Evolutionary conservation across 2,797 vertebrate species (phyloP), one percentile per base, ranked within the genome.

Genomic region (Cottoperca gobio): DNA sequence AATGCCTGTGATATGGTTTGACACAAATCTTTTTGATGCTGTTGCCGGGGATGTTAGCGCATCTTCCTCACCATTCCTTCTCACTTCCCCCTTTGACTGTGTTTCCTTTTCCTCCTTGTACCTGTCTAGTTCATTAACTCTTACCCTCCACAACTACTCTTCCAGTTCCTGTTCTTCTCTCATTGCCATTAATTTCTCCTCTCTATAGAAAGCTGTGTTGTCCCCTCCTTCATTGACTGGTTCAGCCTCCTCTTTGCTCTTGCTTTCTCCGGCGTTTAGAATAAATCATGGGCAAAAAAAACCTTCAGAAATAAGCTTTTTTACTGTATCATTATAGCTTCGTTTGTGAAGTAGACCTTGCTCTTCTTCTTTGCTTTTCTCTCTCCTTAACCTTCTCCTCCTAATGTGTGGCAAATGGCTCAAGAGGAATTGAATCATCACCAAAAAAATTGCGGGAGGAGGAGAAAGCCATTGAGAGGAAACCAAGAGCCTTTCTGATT

Each of bases 1-100:
- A 66, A 89, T 86, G 84, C 23, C n/a, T 6, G 37, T 26, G 81
- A 86, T 72, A 70, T 3, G 68, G 43, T 39, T 24, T 17, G 65
- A 68, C 83, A 66, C 63, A 81, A 65, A 39, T 72, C 69, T 23
- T 80, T 76, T 21, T 65, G 63, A 83, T 55, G 71, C 64, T 1
- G 35, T 37, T 48, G 23, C 12, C 1, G 21, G 13, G 26, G 46
- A 40, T n/a, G 54, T 46, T 53, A 19, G 67, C 74, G 83, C 62
- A 5, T 79, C 68, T 23, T 58, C 62, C 46, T 76, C 63, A n/a
- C 68, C 61, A n/a, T 48, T 78, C 12, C 0, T 37, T 60, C 11
- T 54, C 17, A 48, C 7, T 2, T 23, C 24, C 19, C 14, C 16
- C 11, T 42, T 26, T 52, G 31, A 59, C 19, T 11, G 2, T 2